Conservation (phyloP, 2,888 invertebrate species). For the Thereva nobilitata region DNA sequence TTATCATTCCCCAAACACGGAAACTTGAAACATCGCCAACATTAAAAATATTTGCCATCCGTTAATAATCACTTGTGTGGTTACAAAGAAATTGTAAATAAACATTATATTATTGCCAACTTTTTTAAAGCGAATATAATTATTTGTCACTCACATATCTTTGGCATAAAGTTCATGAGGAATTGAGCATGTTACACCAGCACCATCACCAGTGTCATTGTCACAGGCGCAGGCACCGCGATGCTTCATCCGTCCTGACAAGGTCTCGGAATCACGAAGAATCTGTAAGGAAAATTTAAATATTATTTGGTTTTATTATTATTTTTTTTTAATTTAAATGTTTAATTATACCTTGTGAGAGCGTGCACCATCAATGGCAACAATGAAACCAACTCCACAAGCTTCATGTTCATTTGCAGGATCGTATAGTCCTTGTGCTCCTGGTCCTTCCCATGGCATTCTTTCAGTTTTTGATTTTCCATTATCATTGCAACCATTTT, state of each 20-base stretch:
- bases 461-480: conserved; percentile 40
- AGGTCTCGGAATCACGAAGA: conserved; percentile 90
- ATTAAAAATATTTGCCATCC: no score
- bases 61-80: no score
- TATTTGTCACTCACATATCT: conserved; percentile 70
- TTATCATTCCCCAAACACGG: no score
- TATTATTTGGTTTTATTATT: no score
- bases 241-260: conserved; percentile 98
- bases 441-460: conserved; percentile 81
- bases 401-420: conserved; percentile 95
- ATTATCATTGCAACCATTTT: conserved; percentile 36
- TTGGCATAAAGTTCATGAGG: conserved; percentile 91
- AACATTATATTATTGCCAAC: not conserved
- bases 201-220: conserved; percentile 99
- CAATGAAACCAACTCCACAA: conserved; percentile 99
- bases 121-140: not conserved
- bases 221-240: conserved; percentile 99
- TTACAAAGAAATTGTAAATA: no score
- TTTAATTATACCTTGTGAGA: conserved; percentile 78
- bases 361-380: conserved; percentile 93
- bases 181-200: conserved; percentile 95
- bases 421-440: conserved; percentile 93
- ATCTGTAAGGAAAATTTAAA: conserved; percentile 65
- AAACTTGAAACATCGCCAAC: no score
- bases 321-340: not conserved